These are phyloP conservation scores for Apis cerana DNA, from an alignment of 1,140 invertebrate species.

Conservation along the genomic window DNA sequence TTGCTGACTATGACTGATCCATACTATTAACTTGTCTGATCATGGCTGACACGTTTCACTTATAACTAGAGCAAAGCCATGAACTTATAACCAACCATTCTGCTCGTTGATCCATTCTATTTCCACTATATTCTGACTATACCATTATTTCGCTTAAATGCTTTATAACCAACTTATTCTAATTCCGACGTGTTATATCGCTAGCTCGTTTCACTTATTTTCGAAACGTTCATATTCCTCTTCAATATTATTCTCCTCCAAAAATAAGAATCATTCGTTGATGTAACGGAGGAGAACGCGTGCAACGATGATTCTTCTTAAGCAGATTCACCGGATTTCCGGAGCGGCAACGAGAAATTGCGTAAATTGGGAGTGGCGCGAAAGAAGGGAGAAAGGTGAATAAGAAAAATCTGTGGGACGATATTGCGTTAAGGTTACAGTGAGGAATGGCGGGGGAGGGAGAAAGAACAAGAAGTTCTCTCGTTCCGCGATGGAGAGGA, in stretches of 20 bases:
- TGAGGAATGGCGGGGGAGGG: background rate
- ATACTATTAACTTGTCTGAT: too few species aligned
- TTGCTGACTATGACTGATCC: too few species aligned
- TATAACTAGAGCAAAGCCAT: too few species aligned
- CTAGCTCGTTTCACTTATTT: too few species aligned
- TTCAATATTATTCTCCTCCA: background rate
- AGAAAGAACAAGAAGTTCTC: constrained; percentile 56
- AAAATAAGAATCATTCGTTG: background rate
- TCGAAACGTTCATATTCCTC: background rate
- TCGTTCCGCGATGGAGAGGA: constrained; percentile 49
- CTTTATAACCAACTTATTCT: too few species aligned
- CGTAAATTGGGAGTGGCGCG: background rate
- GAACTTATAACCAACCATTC: too few species aligned
- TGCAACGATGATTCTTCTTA: constrained; percentile 2
- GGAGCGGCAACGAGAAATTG: constrained; percentile 5
- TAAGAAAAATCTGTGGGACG: constrained; percentile 48
- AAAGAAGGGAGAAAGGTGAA: constrained; percentile 14
- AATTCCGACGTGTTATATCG: too few species aligned
- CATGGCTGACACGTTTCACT: too few species aligned
- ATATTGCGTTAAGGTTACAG: constrained; percentile 56
- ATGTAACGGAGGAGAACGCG: constrained; percentile 7
- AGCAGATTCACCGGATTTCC: constrained; percentile 15
- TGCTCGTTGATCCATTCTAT: too few species aligned
- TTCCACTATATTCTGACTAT: too few species aligned
- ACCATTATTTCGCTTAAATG: too few species aligned